These are phyloP conservation scores for Callosobruchus maculatus DNA, from an alignment of 2,888 invertebrate genomes.

Conservation along the genomic window DNA sequence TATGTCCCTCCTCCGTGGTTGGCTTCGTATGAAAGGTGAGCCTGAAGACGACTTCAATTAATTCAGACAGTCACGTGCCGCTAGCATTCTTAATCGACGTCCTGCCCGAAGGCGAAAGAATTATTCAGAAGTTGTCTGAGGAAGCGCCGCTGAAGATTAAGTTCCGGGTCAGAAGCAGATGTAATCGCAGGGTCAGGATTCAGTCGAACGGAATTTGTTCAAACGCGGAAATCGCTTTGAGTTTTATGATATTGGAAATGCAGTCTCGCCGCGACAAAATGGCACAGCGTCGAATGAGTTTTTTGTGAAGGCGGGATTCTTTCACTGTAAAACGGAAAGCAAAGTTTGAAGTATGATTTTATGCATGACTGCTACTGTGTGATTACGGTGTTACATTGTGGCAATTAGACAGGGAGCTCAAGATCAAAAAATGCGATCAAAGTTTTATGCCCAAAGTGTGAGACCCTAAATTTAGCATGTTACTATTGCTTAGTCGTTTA, in stretches of 20 bases:
- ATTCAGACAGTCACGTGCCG: neutral
- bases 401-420: too few species aligned
- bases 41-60: neutral
- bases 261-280: neutral
- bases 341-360: neutral
- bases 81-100: neutral
- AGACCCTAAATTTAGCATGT: too few species aligned
- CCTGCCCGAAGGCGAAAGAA: neutral
- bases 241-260: neutral
- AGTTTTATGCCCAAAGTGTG: too few species aligned
- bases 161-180: constrained; percentile 21
- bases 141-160: constrained; percentile 12
- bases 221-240: neutral
- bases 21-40: too few species aligned
- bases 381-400: too few species aligned
- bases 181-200: constrained; percentile 12
- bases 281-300: neutral
- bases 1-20: too few species aligned
- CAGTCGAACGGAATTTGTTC: neutral
- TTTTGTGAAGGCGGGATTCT: neutral
- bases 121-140: constrained; percentile 1
- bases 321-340: too few species aligned
- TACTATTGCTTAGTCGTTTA: too few species aligned
- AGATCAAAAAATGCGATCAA: too few species aligned
- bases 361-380: neutral